Conservation (phyloP, 2,888 invertebrate species). For the Pristionchus maxplancki region DNA sequence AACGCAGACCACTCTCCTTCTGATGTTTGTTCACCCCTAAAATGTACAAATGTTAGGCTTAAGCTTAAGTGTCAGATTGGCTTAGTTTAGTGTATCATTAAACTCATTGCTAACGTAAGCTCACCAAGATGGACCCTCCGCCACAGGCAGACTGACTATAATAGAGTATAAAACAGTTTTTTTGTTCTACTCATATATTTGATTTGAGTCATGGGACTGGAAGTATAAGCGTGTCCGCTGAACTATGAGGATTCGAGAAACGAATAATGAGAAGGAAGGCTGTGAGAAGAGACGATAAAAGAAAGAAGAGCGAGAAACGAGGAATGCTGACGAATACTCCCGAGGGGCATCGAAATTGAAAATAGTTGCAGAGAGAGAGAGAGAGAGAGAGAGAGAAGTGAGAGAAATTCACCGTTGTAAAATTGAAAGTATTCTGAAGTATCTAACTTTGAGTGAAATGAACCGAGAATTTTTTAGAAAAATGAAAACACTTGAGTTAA, state of each 20-base stretch:
- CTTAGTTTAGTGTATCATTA: no score
- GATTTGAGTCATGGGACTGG: background rate
- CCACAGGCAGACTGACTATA: no score
- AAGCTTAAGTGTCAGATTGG: no score
- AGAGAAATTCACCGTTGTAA: background rate
- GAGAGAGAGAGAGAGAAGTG: conserved; percentile 6
- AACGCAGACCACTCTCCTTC: no score
- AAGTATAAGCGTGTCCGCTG: background rate
- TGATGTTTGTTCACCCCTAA: no score
- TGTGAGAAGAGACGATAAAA: conserved; percentile 30
- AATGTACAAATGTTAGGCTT: no score
- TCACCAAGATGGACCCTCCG: no score
- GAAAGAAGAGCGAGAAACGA: conserved; percentile 42
- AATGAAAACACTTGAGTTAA: no score
- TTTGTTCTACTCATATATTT: background rate
- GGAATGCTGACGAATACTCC: background rate
- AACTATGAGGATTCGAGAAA: background rate
- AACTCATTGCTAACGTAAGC: no score
- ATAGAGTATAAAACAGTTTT: no score
- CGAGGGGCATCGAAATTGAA: background rate
- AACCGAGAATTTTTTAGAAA: background rate
- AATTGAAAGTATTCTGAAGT: background rate
- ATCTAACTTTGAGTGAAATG: background rate
- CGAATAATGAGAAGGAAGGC: conserved; percentile 21
- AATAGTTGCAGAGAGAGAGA: conserved; percentile 13